Base-by-base conservation (phyloP, 2,888 invertebrate genomes). In the Troides aeacus region DNA sequence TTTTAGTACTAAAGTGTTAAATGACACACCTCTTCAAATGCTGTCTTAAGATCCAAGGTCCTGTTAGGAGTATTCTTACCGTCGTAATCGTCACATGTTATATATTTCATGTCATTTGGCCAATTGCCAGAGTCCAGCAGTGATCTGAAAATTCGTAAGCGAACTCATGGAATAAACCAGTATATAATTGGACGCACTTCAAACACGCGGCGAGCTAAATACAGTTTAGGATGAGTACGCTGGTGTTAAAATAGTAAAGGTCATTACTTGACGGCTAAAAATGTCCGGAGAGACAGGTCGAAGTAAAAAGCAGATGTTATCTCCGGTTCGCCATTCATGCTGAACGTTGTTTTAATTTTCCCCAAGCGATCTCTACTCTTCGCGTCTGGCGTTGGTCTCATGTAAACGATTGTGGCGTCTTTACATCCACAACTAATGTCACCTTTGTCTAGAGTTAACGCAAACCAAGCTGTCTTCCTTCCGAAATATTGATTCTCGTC, bases 301-400 rank as follows among this genome's bases (percentile, higher is more conserved):
- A 97, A 98, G 88, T 98, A 97, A 87, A 98, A 98, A 7, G 96
- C 96, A 0, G 96, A 95, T 59, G 95, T 94, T 72, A 97, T 95
- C 87, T 96, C 95, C 3, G 96, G 96, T 77, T 95, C 94, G 1
- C 93, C 93, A 77, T 94, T 95, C 82, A 96, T 91, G 81, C 95
- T 95, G 83, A 94, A 96, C 0, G 95, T 95, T 1, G 95, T 95
- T 79, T 94, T 94, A 68, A 96, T 94, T 74, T 94, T 92, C 17
- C 95, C 95, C 70, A 96, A 85, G 42, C 96, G 93, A 81, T 96
- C 96, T 73, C 96, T 94, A 82, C 94, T 95, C 73, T 93, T 93
- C 0, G 95, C 93, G 74, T 95, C 95, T 0, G 95, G 94, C 53
- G 95, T 93, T 0, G 97, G 97, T 76, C 95, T 95, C 76, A 96